Evolutionary conservation across 2,888 invertebrate species (phyloP), one percentile per base, ranked within the genome.

Genomic region (Cephus pygmeus): DNA sequence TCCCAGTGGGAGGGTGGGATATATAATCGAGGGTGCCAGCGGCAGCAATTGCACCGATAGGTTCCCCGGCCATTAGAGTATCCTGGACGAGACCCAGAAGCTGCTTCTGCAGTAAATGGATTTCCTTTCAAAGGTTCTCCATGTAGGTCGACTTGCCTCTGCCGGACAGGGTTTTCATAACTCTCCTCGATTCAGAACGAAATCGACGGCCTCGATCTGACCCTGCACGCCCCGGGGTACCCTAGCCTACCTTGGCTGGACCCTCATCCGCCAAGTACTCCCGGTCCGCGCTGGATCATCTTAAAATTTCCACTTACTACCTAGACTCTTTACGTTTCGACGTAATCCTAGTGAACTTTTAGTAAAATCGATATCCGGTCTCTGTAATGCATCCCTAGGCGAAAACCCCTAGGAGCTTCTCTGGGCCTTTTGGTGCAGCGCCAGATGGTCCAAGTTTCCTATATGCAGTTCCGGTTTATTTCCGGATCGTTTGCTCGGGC

Each of bases 391-490:
- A 9, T 56, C 23, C 23, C 56, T 9, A 56, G 56, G 6, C 56
- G 23, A 23, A 15, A 40, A 23, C 9, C 76, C 76, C 15, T 33
- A 23, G 2, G 68, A 73, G 77, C 69, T 76, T 56, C 79, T 76
- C 79, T 76, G 68, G 71, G 75, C 77, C 76, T 68, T 75, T 76
- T 82, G 83, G 82, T 81, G 76, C 73, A 31, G 73, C 79, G 86
- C 87, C 87, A 89, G 83, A 80, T 81, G 80, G 77, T 79, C 84
- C 9, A 83, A 85, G 83, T 87, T 85, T 83, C 83, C 89, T 86
- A 88, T 88, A 87, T 87, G 88, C 88, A 88, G 89, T 88, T 88
- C 86, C 89, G 84, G 86, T 88, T 87, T 88, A 89, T 87, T 88
- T 88, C 89, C 89, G 87, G 86, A 85, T 87, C 89, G 88, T 88